These are phyloP conservation scores for Macroglossus sobrinus DNA, from an alignment of 2,113 vertebrate genomes.

Conservation along the genomic window DNA sequence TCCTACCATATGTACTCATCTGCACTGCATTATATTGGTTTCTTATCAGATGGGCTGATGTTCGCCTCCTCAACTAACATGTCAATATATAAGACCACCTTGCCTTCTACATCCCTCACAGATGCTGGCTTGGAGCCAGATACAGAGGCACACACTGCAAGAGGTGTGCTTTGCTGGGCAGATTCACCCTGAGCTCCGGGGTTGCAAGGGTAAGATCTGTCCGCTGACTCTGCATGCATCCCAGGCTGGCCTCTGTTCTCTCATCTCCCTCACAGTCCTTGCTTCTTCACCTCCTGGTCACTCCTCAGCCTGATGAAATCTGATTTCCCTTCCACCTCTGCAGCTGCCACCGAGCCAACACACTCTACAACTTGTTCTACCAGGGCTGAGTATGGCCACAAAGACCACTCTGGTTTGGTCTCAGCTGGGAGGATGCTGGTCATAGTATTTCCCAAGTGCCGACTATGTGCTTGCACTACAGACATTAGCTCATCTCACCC, in stretches of 20 bases:
- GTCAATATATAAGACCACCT: neutral
- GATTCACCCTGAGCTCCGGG: neutral
- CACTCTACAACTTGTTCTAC: neutral
- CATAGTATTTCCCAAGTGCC: neutral
- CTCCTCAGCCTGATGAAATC: neutral
- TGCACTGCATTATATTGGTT: neutral
- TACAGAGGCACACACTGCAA: neutral
- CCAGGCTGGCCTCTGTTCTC: neutral
- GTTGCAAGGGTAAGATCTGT: neutral
- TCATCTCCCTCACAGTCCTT: neutral
- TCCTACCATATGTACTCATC: neutral
- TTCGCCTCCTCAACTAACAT: neutral
- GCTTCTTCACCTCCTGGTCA: neutral
- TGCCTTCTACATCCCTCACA: slow-evolving; percentile 83
- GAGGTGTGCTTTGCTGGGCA: neutral
- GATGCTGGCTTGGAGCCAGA: neutral
- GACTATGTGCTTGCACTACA: accelerated
- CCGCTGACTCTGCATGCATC: accelerated
- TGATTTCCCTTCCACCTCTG: neutral
- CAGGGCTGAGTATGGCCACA: neutral
- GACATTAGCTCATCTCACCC: neutral
- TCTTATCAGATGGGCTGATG: neutral
- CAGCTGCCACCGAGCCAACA: neutral
- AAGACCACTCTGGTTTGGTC: neutral
- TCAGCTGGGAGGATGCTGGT: neutral